Evolutionary conservation across 2,797 vertebrate species (phyloP).

Genomic region (Philypnodon macrostomus): DNA sequence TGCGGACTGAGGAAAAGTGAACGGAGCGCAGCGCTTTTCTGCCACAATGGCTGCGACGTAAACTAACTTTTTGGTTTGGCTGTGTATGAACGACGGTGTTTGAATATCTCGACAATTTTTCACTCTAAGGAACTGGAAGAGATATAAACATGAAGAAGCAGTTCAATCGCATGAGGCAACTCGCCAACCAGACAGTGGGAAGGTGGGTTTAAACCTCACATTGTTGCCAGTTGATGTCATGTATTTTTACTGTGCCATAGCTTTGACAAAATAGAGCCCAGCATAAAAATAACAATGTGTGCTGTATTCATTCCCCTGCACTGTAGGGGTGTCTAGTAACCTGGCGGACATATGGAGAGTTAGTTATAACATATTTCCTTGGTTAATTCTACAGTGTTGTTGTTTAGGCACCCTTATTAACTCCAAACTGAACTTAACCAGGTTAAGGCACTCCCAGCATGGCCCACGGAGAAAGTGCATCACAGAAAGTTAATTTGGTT

Average conservation of each 20-base stretch:
- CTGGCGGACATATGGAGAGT: too few species aligned
- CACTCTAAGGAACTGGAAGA: slow-evolving; percentile 14
- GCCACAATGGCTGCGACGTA: slow-evolving; percentile 71
- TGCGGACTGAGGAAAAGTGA: slow-evolving; percentile 13
- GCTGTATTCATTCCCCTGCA: too few species aligned
- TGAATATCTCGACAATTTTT: slow-evolving; percentile 38
- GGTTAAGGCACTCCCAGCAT: too few species aligned
- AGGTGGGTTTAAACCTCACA: slow-evolving; percentile 73
- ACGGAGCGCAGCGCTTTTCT: slow-evolving; percentile 19
- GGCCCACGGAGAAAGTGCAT: too few species aligned
- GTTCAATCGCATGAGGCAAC: slow-evolving; percentile 93
- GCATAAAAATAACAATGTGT: too few species aligned
- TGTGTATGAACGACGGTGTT: slow-evolving; percentile 40
- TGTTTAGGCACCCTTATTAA: too few species aligned
- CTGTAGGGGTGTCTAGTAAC: too few species aligned
- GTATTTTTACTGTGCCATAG: background rate
- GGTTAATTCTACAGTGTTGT: too few species aligned
- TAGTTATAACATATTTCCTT: too few species aligned
- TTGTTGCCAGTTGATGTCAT: slow-evolving; percentile 3
- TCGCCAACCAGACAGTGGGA: slow-evolving; percentile 96
- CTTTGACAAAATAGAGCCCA: too few species aligned
- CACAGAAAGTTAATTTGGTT: too few species aligned
- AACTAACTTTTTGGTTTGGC: slow-evolving; percentile 42
- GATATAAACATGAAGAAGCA: slow-evolving; percentile 89
- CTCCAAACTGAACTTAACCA: too few species aligned